Base-by-base conservation (phyloP, 2,113 vertebrate genomes). In the Clarias magur region DNA sequence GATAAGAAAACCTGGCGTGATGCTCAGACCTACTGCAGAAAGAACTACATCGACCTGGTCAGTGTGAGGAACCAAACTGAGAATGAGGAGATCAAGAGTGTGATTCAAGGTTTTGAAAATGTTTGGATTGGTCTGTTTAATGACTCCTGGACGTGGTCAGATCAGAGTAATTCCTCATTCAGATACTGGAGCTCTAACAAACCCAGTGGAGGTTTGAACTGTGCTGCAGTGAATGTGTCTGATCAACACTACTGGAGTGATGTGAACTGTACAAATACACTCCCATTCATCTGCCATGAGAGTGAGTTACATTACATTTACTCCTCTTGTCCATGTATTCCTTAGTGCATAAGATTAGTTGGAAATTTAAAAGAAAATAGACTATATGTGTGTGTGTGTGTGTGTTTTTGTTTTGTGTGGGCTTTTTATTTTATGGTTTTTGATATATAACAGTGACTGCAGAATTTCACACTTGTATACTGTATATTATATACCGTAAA, bases 111-210 rank as follows among this genome's bases (percentile, higher is more conserved):
- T n/a, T n/a, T n/a, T n/a, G n/a, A n/a, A n/a, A n/a, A n/a, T n/a
- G 2, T 53, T 48, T 78, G 73, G 73, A 78, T 78, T 23, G 73
- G 38, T 48, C 38, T 53, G 10, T 78, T 78, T 19, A 10, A 10
- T 12, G 42, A 78, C 3, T 53, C 42, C 42, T 78, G 73, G 73
- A 11, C 0, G 73, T 78, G 73, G 73, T 78, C 73, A 48, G 73
- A 53, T 78, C 73, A 60, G 56, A 80, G 56, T 80, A 21, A 59
- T 21, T 80, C 79, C 56, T 59, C n/a, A 34, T 80, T 68, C 13
- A 68, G 27, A 68, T 68, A 68, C 67, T 30, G 27, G 67, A 68
- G n/a, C 27, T 30, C 67, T 34, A 15, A 68, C 63, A 13, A 65
- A 65, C 63, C 63, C 16, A 17, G 27, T 15, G 48, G 48, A 48